phyloP scores from a whole-genome alignment of 2,888 invertebrate genomes.

The Tachina lurida region DNA sequence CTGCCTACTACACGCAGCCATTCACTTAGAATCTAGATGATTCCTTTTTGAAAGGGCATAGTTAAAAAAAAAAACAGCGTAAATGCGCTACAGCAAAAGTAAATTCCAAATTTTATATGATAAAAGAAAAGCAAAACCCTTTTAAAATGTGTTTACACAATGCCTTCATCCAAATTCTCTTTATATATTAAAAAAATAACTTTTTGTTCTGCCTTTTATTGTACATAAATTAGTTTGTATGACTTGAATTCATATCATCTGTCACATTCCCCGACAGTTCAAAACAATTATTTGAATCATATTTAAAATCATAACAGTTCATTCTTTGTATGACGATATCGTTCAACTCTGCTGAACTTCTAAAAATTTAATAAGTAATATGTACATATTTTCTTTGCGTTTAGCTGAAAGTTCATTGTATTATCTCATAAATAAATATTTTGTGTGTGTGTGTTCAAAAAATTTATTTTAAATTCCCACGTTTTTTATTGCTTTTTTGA shows the following conservation, averaged over 20 bases:
- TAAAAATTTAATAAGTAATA: conserved; percentile 19
- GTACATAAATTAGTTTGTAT: neutral
- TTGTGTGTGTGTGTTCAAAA: neutral
- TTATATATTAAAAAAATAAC: no score
- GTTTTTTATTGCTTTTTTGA: conserved; percentile 45
- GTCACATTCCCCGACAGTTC: neutral
- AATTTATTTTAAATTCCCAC: conserved; percentile 48
- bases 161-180: no score
- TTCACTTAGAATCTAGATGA: no score
- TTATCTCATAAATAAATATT: conserved; percentile 6
- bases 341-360: conserved; percentile 51
- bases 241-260: neutral
- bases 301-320: conserved; percentile 32
- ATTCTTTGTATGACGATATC: neutral
- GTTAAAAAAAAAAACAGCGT: no score
- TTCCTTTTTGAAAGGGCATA: no score
- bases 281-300: conserved; percentile 32
- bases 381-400: conserved; percentile 5
- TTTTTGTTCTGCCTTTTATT: no score
- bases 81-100: no score
- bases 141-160: no score
- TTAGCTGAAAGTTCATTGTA: conserved; percentile 55
- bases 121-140: no score
- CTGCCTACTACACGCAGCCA: no score
- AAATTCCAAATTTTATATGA: no score